Conservation (phyloP, 2,797 vertebrate genomes). For the Anabacerthia variegaticeps region DNA sequence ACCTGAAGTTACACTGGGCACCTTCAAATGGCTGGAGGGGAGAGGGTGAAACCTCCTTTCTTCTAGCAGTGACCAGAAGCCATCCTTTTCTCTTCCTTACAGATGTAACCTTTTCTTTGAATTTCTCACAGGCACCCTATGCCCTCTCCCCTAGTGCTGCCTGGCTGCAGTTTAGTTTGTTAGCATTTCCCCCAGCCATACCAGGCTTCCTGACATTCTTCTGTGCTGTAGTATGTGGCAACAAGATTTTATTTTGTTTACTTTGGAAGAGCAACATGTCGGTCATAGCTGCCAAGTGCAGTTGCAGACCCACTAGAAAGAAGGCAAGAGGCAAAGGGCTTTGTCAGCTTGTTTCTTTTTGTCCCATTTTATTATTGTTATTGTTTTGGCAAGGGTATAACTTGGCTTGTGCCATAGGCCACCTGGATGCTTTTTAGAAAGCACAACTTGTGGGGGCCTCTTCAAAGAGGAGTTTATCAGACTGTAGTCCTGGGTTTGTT, state of each 20-base stretch:
- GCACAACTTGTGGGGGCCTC: neutral
- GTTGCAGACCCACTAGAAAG: neutral
- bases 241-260: constrained; percentile 29
- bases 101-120: neutral
- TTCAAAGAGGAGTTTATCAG: neutral
- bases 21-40: neutral
- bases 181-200: neutral
- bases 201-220: constrained; percentile 39
- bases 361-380: neutral
- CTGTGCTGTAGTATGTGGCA: neutral
- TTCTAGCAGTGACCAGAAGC: neutral
- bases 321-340: neutral
- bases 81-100: neutral
- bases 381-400: neutral
- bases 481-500: neutral
- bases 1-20: neutral
- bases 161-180: neutral
- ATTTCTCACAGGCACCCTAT: neutral
- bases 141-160: neutral
- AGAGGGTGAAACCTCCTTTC: neutral
- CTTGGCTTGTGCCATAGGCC: neutral
- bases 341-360: neutral
- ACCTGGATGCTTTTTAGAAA: neutral
- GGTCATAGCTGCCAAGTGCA: neutral
- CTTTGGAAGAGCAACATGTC: neutral